A percentile compares a stretch with the other conserved stretches of the same genome.
Evolutionary conservation across 2,113 vertebrate genomes (phyloP).

Genomic region (Rissa tridactyla): DNA sequence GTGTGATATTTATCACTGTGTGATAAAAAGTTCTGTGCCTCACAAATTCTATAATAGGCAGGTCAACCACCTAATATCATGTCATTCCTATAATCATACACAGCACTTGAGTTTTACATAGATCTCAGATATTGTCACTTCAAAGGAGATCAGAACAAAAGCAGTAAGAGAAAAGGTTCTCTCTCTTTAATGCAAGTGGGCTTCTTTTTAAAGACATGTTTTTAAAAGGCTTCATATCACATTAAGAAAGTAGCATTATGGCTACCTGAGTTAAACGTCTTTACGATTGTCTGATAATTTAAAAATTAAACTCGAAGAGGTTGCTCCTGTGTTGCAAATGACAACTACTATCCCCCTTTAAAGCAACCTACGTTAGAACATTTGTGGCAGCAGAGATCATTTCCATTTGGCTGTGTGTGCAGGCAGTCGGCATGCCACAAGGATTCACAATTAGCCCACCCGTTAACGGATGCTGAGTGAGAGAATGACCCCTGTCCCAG

Average conservation of each 20-base stretch:
- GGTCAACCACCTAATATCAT: conserved; percentile 25
- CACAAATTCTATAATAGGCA: conserved; percentile 2
- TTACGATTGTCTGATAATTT: neutral
- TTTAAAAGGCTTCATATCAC: neutral
- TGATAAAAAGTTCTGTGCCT: conserved; percentile 20
- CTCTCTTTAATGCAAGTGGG: neutral
- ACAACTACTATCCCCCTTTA: neutral
- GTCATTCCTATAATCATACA: neutral
- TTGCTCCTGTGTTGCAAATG: neutral
- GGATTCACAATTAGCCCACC: neutral
- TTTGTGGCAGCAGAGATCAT: neutral
- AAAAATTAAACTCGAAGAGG: neutral
- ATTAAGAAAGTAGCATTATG: neutral
- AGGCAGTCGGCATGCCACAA: fast-evolving
- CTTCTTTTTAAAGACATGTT: neutral
- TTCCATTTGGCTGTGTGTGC: neutral
- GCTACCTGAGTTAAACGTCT: neutral
- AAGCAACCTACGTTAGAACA: neutral
- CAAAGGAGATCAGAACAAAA: conserved; percentile 20
- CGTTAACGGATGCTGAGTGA: neutral
- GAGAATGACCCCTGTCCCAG: neutral
- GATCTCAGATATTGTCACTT: neutral
- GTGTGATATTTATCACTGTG: neutral
- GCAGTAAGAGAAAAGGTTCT: neutral
- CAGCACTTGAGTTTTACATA: conserved; percentile 1